Conservation (phyloP, 2,888 invertebrate genomes). For the Rosalia funebris region DNA sequence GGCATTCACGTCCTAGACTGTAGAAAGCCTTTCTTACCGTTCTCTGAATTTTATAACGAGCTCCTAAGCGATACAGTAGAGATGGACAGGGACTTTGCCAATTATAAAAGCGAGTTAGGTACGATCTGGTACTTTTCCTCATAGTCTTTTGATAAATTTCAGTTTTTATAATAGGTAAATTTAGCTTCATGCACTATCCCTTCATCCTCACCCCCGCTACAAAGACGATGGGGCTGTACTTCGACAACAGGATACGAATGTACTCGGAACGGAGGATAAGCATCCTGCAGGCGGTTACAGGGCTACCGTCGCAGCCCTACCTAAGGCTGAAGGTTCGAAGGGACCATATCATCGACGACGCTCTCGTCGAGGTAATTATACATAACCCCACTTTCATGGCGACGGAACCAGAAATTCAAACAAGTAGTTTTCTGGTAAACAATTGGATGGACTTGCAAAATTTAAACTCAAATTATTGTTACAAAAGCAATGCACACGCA, state of each 20-base stretch:
- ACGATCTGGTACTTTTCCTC: too few species aligned
- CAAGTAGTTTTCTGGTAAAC: not conserved
- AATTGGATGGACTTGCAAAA: too few species aligned
- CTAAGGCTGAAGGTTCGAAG: slow-evolving; percentile 84
- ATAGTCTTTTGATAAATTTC: slow-evolving; percentile 1
- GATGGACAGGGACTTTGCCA: slow-evolving; percentile 93
- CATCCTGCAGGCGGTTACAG: slow-evolving; percentile 83
- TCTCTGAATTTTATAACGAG: slow-evolving; percentile 94
- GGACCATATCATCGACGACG: slow-evolving; percentile 90
- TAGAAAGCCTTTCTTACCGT: slow-evolving; percentile 83
- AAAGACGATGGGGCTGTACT: slow-evolving; percentile 90
- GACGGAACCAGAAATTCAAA: too few species aligned
- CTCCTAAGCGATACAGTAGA: slow-evolving; percentile 91
- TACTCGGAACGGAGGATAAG: slow-evolving; percentile 90
- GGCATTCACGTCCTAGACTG: slow-evolving; percentile 82
- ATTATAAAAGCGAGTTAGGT: slow-evolving; percentile 78
- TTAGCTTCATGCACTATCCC: slow-evolving; percentile 90
- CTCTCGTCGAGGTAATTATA: slow-evolving; percentile 80
- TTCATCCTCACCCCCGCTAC: slow-evolving; percentile 92
- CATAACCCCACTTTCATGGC: too few species aligned
- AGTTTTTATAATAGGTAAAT: slow-evolving; percentile 69
- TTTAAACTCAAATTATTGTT: too few species aligned
- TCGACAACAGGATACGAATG: slow-evolving; percentile 95
- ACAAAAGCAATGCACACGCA: too few species aligned
- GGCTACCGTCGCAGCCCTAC: slow-evolving; percentile 85